Base-by-base conservation (phyloP, 2,113 vertebrate genomes). In the Lynx canadensis region DNA sequence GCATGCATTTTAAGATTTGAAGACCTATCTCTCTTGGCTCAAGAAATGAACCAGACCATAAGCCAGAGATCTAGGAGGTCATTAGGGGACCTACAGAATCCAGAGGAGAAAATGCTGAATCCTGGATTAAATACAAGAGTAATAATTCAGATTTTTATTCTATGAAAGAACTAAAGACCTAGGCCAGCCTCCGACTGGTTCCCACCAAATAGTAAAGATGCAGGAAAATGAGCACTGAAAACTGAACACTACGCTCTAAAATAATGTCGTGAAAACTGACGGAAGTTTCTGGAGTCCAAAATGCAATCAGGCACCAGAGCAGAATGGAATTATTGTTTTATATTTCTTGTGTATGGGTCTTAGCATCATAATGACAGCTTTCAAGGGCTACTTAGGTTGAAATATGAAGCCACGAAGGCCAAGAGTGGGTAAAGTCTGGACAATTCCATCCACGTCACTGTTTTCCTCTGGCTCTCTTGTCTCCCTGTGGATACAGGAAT, bases 401-500 rank as follows among this genome's bases (percentile, higher is more conserved):
- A 96, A 79, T 86, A 74, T 25, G 82, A 97, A 96, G 87, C 81
- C 71, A 25, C 65, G 29, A 23, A 85, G 81, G 27, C 71, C 92
- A 89, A 45, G n/a, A 36, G 36, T 27, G 65, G 60, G 76, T 76
- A 71, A 94, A 89, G 63, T 73, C 81, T 96, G 96, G 66, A 86
- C 48, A 71, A 3, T 79, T 80, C 82, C 45, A 41, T 57, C 21
- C 52, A 23, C 6, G 12, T 89, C 66, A 69, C 41, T 19, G 10
- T 74, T 88, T 71, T 21, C 41, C 45, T 63, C 38, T 79, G 73
- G 63, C 31, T 90, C 41, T 48, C 79, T 41, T 14, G 4, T 60
- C 48, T 82, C 96, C 91, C 90, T 14, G 12, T 13, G 13, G 88
- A 97, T 83, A 92, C 45, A 78, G 94, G 68, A 98, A 95, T 96